Base-by-base conservation (phyloP, 2,888 invertebrate genomes). In the Proisotoma minuta region DNA sequence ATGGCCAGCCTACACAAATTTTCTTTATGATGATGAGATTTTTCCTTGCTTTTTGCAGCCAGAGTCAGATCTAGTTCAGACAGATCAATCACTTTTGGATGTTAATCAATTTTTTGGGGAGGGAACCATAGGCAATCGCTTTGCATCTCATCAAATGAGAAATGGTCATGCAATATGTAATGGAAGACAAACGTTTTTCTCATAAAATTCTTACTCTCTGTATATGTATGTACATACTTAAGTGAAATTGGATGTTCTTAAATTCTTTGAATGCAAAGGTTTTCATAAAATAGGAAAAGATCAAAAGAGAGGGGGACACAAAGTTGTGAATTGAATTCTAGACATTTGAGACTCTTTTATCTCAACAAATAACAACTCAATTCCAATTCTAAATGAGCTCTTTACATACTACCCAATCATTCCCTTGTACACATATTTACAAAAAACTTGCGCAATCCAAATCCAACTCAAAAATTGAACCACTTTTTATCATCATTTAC, bases 261-360 rank as follows among this genome's bases (percentile, higher is more conserved):
- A 10, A 10, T 34, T 34, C 8, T 15, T 15, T 43, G 43, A 20
- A 15, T 43, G 5, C 18, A 67, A 68, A 71, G 64, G 63, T 67
- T 66, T 68, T 68, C 71, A 71, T 69, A 71, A 71, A 71, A 71
- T 68, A 64, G 71, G 71, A 71, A 71, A 71, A 71, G 71, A 71
- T 71, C 71, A 71, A 71, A 71, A 68, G 70, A 68, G 39, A 22
- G 12, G 43, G 43, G 20, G 43, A 43, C 8, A 34, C 43, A 4
- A 20, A 43, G 20, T 43, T 43, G 43, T 43, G 43, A 43, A 20
- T n/a, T 5, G 43, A 34, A 34, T 43, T 15, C 10, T 43, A 20
- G 43, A 43, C 43, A 43, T 43, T 43, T 43, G 43, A 43, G 20
- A 43, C 43, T 43, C 20, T 43, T 43, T 43, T 43, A 43, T 43